A percentile compares a stretch with the other conserved stretches of the same genome.
phyloP scores from a whole-genome alignment of 2,797 vertebrate species.

The Muraenolepis orangiensis region DNA sequence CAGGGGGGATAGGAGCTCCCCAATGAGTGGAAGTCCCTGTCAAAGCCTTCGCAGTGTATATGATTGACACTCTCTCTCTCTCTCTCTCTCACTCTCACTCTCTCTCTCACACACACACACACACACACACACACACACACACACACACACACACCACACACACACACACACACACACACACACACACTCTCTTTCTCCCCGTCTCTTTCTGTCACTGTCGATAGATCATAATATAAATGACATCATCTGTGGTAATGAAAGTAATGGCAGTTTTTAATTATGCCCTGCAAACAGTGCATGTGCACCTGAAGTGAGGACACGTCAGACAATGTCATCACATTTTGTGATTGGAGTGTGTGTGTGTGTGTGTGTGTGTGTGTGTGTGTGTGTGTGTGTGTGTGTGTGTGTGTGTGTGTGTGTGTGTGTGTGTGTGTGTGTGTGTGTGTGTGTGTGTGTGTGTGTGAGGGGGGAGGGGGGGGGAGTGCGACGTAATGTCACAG shows the following conservation, averaged over 20 bases:
- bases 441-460: too few relatives aligned
- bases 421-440: too few relatives aligned
- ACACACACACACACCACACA: too few relatives aligned
- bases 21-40: not conserved
- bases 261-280: slow-evolving; percentile 8
- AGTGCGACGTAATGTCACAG: not conserved
- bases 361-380: slow-evolving; percentile 1
- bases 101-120: too few relatives aligned
- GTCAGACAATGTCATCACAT: slow-evolving; percentile 12
- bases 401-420: not conserved
- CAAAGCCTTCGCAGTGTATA: not conserved
- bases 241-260: slow-evolving; percentile 8
- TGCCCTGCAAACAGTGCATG: not conserved
- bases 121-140: too few relatives aligned
- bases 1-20: not conserved
- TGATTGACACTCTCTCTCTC: slow-evolving; percentile 10
- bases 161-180: too few relatives aligned
- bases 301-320: not conserved
- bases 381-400: not conserved
- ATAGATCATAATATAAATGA: slow-evolving; percentile 2
- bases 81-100: not conserved
- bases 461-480: not conserved
- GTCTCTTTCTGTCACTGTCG: not conserved
- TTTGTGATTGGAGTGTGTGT: not conserved
- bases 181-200: not conserved